phyloP scores from a whole-genome alignment of 92 coral and sea anemone genomes.

The Paragorgia papillata region DNA sequence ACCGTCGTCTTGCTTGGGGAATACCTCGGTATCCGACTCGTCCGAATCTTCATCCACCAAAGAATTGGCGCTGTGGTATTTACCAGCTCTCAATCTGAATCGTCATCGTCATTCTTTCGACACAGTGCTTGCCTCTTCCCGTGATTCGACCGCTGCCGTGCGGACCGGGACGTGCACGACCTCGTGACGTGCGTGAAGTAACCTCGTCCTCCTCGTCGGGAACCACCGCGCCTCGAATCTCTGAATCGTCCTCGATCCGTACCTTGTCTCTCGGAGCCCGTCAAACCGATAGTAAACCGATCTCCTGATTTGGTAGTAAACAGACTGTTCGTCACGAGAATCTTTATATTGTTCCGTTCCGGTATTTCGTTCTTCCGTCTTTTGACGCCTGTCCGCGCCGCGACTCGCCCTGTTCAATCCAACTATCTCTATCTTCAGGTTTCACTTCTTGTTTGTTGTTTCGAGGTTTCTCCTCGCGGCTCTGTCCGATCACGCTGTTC shows the following conservation, averaged over 20 bases:
- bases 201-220: constrained; percentile 4
- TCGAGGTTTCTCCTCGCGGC: constrained; percentile 3
- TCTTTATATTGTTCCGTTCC: constrained; percentile 12
- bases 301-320: constrained; percentile 7
- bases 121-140: constrained; percentile 79
- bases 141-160: constrained; percentile 61
- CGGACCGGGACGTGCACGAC: constrained; percentile 62
- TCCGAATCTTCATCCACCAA: constrained; percentile 86
- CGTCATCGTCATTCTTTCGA: constrained; percentile 64
- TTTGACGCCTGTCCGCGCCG: constrained; percentile 35
- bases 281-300: constrained; percentile 37
- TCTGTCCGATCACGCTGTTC: constrained; percentile 18
- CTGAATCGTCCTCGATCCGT: constrained; percentile 42
- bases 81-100: constrained; percentile 56
- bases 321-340: constrained; percentile 10
- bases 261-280: constrained; percentile 32
- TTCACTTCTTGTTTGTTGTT: not conserved
- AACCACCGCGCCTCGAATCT: constrained; percentile 25
- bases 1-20: constrained; percentile 3
- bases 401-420: constrained; percentile 38
- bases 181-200: constrained; percentile 49
- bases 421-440: constrained; percentile 1
- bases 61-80: constrained; percentile 76
- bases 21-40: constrained; percentile 89
- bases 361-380: constrained; percentile 11